Conservation (phyloP, 2,888 invertebrate genomes). For the Micoletzkya japonica region DNA sequence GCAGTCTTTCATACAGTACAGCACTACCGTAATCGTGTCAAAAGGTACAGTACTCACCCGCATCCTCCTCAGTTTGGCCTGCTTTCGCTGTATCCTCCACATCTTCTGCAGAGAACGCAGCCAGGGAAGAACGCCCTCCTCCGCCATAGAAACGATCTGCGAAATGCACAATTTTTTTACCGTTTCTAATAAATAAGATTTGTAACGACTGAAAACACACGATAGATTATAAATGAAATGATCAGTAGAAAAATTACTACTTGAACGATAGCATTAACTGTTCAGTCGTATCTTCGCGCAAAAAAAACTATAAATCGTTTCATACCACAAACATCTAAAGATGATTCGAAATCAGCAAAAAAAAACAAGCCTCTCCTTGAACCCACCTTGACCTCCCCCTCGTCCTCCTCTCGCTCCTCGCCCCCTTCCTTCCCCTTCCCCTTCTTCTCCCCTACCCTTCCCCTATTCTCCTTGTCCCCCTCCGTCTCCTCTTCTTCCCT, state of each 20-base stretch:
- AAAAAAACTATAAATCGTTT: neutral
- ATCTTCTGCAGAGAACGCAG: constrained; percentile 48
- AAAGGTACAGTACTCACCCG: constrained; percentile 34
- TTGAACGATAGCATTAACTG: neutral
- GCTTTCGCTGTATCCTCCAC: constrained; percentile 41
- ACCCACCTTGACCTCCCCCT: constrained; percentile 16
- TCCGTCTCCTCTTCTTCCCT: constrained; percentile 31
- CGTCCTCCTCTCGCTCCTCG: constrained; percentile 6
- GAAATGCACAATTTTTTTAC: neutral
- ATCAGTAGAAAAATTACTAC: neutral
- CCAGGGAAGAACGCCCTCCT: constrained; percentile 57
- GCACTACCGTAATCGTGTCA: too few relatives aligned
- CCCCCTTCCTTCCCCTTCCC: neutral
- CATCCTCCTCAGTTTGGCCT: constrained; percentile 25
- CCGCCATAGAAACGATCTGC: constrained; percentile 33
- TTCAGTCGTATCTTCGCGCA: neutral
- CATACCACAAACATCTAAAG: neutral
- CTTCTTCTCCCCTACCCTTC: constrained; percentile 7
- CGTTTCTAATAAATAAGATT: neutral
- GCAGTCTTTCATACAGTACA: too few relatives aligned
- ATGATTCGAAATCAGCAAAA: too few relatives aligned
- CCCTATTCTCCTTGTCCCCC: constrained; percentile 43
- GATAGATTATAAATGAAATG: neutral
- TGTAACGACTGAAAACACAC: neutral
- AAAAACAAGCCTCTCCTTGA: neutral